These are phyloP conservation scores for Ateles fusciceps DNA, from an alignment of 2,797 vertebrate genomes.

Conservation along the genomic window DNA sequence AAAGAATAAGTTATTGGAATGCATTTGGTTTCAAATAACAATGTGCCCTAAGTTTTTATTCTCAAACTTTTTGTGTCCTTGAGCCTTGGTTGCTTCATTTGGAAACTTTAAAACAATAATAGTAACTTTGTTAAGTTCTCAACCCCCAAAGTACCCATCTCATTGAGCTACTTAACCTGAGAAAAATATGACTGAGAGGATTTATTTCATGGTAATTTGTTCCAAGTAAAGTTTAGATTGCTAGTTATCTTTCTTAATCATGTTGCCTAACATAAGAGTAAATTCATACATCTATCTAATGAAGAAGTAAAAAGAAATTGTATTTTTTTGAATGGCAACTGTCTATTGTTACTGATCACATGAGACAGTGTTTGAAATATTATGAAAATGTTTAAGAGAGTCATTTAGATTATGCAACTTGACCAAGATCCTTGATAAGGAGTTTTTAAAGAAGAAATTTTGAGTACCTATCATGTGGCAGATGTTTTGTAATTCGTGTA, in stretches of 20 bases:
- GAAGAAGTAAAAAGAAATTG: background rate
- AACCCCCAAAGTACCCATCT: background rate
- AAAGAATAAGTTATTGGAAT: background rate
- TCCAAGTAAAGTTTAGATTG: background rate
- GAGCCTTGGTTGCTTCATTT: background rate
- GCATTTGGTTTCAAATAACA: background rate
- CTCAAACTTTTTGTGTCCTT: background rate
- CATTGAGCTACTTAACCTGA: background rate
- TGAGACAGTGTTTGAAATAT: background rate
- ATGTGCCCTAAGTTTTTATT: background rate
- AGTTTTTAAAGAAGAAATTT: background rate
- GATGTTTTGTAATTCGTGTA: background rate
- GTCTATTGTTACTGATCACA: background rate
- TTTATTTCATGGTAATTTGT: constrained; percentile 25
- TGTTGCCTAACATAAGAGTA: background rate
- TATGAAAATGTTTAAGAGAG: background rate
- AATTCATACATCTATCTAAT: background rate
- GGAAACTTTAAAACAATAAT: background rate
- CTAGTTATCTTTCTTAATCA: background rate
- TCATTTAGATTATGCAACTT: no score
- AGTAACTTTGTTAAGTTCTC: background rate
- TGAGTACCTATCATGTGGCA: background rate
- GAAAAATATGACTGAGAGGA: background rate
- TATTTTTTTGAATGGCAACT: background rate
- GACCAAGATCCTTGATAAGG: background rate